These are phyloP conservation scores for Aporophyla nigra DNA, from an alignment of 2,888 invertebrate species.

Conservation along the genomic window DNA sequence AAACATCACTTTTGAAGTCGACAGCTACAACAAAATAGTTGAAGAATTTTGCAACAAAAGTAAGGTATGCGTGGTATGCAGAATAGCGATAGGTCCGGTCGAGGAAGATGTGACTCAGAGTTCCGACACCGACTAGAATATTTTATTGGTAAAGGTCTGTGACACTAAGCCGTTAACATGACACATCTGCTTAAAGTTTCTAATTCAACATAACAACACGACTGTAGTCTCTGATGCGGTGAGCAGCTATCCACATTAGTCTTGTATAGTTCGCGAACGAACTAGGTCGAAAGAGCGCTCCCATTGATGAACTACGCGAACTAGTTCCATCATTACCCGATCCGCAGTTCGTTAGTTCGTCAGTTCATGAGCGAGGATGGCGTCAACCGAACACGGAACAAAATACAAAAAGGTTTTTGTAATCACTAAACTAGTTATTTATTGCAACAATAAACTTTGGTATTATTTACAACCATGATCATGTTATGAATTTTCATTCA, in stretches of 20 bases:
- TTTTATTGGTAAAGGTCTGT: slow-evolving; percentile 4
- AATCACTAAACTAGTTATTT: too few relatives aligned
- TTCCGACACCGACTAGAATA: slow-evolving; percentile 7
- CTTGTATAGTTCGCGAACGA: too few relatives aligned
- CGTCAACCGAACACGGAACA: too few relatives aligned
- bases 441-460: too few relatives aligned
- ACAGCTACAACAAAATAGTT: neutral
- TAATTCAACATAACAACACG: slow-evolving; percentile 20
- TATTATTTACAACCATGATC: too few relatives aligned
- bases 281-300: too few relatives aligned
- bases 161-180: slow-evolving; percentile 26
- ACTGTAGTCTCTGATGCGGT: neutral
- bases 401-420: too few relatives aligned
- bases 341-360: too few relatives aligned
- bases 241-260: neutral
- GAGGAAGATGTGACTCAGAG: slow-evolving; percentile 37
- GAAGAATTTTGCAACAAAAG: slow-evolving; percentile 11
- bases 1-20: neutral
- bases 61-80: slow-evolving; percentile 31
- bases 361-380: too few relatives aligned
- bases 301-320: too few relatives aligned
- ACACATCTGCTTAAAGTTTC: slow-evolving; percentile 32
- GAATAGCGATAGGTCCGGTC: slow-evolving; percentile 17
- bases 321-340: too few relatives aligned
- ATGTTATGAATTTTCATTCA: too few relatives aligned